Evolutionary conservation across 1,140 invertebrate species (phyloP), one percentile per base, ranked within the genome.

Genomic region (Cydia amplana): DNA sequence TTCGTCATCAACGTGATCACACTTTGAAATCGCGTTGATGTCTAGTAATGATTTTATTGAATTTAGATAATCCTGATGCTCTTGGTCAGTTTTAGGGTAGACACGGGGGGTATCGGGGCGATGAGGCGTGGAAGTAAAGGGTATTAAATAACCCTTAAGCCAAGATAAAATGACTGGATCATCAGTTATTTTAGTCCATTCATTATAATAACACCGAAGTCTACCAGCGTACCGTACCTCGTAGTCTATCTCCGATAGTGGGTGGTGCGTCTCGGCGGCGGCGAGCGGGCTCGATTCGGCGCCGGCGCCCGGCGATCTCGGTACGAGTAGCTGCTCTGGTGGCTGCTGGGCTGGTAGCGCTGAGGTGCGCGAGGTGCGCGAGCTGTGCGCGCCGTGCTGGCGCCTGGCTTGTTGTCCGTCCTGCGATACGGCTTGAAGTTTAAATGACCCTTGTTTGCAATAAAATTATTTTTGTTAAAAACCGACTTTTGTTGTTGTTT

Each of bases 61-160:
- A 4, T 40, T 40, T 14, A 12, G 18, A 36, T 72, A 46, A 4
- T 55, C 3, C 4, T 6, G 4, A 16, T 55, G 36, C n/a, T 75
- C 60, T 14, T 55, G n/a, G 4, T n/a, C 20, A 51, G 46, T 12
- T 18, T 20, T 40, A 23, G 51, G 32, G 12, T 25, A 67, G 4
- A 36, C 46, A 23, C 12, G 18, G 4, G n/a, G 36, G 20, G 25
- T 25, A 6, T n/a, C 4, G 16, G 16, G 5, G 14, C 25, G 4
- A 36, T 3, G 16, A 43, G 73, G 73, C 4, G 73, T 16, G 28
- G 51, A 63, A 10, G 25, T 36, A 9, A 74, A 64, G 32, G 73
- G 55, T 14, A 74, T 74, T 63, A 43, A 63, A 63, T 74, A 74
- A 36, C 73, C 73, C 1, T 16, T 63, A 9, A 63, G 4, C 73